phyloP scores from a whole-genome alignment of 2,113 vertebrate genomes.

The Tragulus kanchil region DNA sequence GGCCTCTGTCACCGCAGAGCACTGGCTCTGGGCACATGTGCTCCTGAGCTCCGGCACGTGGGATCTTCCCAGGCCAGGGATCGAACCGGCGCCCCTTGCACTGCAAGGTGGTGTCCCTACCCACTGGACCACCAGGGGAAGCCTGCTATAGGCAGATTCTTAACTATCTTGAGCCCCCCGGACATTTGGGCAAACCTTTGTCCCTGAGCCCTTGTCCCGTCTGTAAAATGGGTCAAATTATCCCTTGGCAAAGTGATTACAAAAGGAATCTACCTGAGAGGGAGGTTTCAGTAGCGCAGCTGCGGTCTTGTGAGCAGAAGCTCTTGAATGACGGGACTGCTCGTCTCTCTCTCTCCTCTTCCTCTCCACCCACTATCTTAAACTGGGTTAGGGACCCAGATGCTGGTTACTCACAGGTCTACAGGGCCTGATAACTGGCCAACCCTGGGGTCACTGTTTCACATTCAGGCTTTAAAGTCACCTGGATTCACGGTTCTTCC shows the following conservation, averaged over 20 bases:
- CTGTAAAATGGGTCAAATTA: not conserved
- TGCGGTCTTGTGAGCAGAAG: not conserved
- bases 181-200: not conserved
- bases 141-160: not conserved
- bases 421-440: not conserved
- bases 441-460: not conserved
- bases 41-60: too few species aligned
- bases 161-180: not conserved
- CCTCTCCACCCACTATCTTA: not conserved
- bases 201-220: not conserved
- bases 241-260: not conserved
- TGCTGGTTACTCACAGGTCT: not conserved
- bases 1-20: too few species aligned
- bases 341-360: not conserved
- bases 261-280: not conserved
- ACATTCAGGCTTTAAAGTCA: not conserved
- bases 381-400: not conserved
- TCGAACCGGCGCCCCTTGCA: too few species aligned
- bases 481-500: not conserved
- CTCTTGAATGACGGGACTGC: not conserved
- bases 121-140: too few species aligned
- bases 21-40: too few species aligned
- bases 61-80: too few species aligned
- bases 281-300: not conserved
- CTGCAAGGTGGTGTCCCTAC: too few species aligned